Evolutionary conservation across 2,113 vertebrate species (phyloP).

Genomic region (Epinephelus moara): DNA sequence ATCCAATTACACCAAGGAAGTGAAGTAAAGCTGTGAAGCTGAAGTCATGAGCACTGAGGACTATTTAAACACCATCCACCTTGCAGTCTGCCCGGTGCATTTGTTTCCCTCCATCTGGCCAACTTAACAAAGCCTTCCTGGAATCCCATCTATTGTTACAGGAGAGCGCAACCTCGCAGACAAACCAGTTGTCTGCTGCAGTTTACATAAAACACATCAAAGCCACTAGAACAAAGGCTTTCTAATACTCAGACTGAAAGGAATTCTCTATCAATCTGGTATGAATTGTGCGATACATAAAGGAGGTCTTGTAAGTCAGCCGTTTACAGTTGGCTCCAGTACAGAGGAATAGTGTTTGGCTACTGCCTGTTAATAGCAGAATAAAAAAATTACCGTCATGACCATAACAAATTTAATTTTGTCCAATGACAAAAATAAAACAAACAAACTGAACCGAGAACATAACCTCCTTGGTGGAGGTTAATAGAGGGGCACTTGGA

Average conservation of each 20-base stretch:
- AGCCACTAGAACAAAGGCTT: conserved; percentile 62
- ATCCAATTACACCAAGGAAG: conserved; percentile 17
- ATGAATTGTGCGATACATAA: conserved; percentile 52
- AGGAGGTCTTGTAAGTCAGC: conserved; percentile 31
- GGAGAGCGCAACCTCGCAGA: conserved; percentile 34
- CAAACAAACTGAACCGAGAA: too few species aligned
- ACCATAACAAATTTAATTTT: not conserved
- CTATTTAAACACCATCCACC: conserved; percentile 38
- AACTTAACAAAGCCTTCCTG: conserved; percentile 41
- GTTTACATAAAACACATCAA: conserved; percentile 66
- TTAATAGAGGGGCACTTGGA: too few species aligned
- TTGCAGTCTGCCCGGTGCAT: conserved; percentile 28
- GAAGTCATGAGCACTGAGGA: not conserved
- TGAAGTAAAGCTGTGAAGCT: conserved; percentile 23
- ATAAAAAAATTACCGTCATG: not conserved
- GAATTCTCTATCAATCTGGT: conserved; percentile 68
- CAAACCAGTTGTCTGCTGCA: conserved; percentile 61
- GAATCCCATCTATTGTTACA: conserved; percentile 54
- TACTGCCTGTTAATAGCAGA: conserved; percentile 32
- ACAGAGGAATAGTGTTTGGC: conserved; percentile 18
- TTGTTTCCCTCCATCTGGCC: conserved; percentile 50
- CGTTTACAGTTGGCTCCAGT: conserved; percentile 6
- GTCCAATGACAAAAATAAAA: not conserved
- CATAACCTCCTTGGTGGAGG: too few species aligned
- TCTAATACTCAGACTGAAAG: conserved; percentile 58